phyloP scores from a whole-genome alignment of 2,888 invertebrate species.

The Cheilosia scutellata region DNA sequence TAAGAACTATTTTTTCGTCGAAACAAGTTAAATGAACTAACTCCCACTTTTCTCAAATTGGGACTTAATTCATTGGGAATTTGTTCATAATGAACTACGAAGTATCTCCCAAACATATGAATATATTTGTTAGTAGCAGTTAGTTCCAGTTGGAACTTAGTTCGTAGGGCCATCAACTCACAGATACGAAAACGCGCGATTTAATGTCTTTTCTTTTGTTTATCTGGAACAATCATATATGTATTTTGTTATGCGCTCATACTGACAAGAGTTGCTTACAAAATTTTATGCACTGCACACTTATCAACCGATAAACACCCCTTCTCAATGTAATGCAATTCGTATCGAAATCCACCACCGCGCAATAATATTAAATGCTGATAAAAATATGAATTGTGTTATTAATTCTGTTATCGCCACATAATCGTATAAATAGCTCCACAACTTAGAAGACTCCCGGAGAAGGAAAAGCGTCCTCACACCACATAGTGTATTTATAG shows the following conservation, averaged over 20 bases:
- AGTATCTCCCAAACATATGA: no score
- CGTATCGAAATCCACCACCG: background rate
- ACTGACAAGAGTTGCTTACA: slow-evolving; percentile 14
- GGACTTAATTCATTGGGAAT: no score
- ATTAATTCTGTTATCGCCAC: background rate
- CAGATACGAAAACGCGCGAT: no score
- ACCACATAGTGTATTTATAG: slow-evolving; percentile 2
- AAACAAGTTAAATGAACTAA: no score
- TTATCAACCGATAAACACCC: slow-evolving; percentile 24
- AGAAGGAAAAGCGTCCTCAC: slow-evolving; percentile 16
- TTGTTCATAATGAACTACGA: no score
- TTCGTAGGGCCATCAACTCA: no score
- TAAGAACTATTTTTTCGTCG: no score
- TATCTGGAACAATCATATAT: no score
- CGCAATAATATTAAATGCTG: slow-evolving; percentile 25
- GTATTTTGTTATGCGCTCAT: background rate
- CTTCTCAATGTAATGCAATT: background rate
- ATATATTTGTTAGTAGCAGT: no score
- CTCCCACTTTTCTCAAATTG: no score
- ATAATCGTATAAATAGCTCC: background rate
- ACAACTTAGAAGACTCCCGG: background rate
- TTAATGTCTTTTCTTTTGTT: background rate
- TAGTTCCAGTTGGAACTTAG: no score
- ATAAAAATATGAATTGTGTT: slow-evolving; percentile 14
- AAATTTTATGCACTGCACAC: slow-evolving; percentile 22